Evolutionary conservation across 1,140 invertebrate species (phyloP).

Genomic region (Cotesia glomerata): DNA sequence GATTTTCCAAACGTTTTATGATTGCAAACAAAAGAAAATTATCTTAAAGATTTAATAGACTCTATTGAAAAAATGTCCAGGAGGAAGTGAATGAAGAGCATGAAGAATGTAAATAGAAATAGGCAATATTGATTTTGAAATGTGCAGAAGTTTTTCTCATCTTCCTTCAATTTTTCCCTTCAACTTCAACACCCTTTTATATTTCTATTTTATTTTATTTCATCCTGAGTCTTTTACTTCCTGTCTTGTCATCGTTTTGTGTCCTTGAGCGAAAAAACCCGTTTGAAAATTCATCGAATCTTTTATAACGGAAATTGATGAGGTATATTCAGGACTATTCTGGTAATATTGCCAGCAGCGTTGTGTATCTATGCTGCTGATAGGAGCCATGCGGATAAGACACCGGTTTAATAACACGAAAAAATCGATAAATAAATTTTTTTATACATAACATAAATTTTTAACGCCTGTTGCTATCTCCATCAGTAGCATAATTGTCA

Average conservation of each 20-base stretch:
- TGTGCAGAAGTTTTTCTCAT: conserved; percentile 15
- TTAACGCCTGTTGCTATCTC: background rate
- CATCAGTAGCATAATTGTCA: background rate
- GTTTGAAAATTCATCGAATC: conserved; percentile 38
- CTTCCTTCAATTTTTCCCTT: conserved; percentile 15
- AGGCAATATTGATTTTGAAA: conserved; percentile 17
- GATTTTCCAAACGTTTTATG: no score
- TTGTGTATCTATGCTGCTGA: background rate
- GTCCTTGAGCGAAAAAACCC: conserved; percentile 18
- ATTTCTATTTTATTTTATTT: conserved; percentile 1
- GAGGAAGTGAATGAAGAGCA: conserved; percentile 19
- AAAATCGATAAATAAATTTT: conserved; percentile 12
- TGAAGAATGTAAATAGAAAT: conserved; percentile 5
- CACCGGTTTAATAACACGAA: conserved; percentile 26
- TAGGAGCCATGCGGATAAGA: conserved; percentile 17
- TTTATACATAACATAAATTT: background rate
- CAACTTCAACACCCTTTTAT: conserved; percentile 6
- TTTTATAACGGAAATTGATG: conserved; percentile 20
- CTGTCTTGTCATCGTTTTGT: background rate
- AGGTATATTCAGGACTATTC: conserved; percentile 8
- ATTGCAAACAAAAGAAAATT: background rate
- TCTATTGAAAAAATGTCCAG: background rate
- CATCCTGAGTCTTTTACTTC: background rate
- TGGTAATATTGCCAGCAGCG: conserved; percentile 35
- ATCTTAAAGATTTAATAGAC: background rate